Percentiles rank a stretch among this genome's conserved stretches.
Evolutionary conservation across 2,113 vertebrate species (phyloP).

Genomic region (Desmodus rotundus): DNA sequence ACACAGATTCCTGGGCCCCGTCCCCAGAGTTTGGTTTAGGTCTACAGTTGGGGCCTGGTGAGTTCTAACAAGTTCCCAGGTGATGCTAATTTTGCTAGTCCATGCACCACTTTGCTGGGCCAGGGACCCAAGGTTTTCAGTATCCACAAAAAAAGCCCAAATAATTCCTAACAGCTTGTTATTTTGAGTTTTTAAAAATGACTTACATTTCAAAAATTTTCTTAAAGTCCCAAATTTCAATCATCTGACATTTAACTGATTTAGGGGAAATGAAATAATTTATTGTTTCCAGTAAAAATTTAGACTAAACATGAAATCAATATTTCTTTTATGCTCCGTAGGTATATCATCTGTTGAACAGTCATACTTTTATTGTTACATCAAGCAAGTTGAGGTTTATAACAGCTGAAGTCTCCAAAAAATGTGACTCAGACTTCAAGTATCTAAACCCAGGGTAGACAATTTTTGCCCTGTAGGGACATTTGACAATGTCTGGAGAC

Average conservation of each 20-base stretch:
- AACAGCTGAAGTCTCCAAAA: background rate
- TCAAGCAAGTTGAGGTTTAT: background rate
- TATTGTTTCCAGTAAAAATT: background rate
- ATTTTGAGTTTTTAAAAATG: conserved; percentile 31
- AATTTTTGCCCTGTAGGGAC: background rate
- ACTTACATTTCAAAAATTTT: background rate
- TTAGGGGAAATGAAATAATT: background rate
- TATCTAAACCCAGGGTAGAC: background rate
- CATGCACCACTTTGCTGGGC: background rate
- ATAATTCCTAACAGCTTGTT: conserved; percentile 2
- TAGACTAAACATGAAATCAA: background rate
- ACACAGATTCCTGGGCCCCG: background rate
- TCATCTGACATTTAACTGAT: background rate
- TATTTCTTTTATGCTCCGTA: background rate
- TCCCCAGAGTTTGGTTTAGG: background rate
- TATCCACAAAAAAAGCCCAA: background rate
- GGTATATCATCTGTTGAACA: background rate
- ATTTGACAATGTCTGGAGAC: background rate
- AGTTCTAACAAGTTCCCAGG: background rate
- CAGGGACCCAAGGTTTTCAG: background rate
- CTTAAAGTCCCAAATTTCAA: background rate
- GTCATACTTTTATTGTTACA: background rate
- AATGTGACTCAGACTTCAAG: background rate
- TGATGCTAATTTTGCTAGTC: background rate
- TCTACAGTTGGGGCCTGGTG: background rate